phyloP scores from a whole-genome alignment of 2,888 invertebrate species.

The Polietes domitor region DNA sequence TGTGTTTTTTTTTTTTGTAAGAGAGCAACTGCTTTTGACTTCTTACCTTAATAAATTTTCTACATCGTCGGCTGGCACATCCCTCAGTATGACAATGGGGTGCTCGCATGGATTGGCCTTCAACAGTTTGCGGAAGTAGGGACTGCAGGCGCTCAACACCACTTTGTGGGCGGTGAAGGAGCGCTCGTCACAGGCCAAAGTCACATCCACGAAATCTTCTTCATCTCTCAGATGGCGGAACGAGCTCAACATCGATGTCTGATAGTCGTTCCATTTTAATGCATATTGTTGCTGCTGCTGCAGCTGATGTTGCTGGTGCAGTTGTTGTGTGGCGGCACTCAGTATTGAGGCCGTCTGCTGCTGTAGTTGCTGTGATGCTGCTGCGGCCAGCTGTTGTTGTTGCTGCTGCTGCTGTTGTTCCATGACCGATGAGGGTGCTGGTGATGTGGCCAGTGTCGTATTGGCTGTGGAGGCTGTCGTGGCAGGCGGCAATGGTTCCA shows the following conservation, averaged over 20 bases:
- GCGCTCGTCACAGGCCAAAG: conserved; percentile 93
- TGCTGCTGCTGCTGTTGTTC: conserved; percentile 63
- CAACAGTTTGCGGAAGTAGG: conserved; percentile 92
- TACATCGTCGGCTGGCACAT: conserved; percentile 92
- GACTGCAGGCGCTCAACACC: conserved; percentile 95
- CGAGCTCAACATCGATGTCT: conserved; percentile 93
- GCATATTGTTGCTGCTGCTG: conserved; percentile 92
- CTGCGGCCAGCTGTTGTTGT: conserved; percentile 64
- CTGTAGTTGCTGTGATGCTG: conserved; percentile 56
- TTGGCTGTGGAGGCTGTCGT: conserved; percentile 81
- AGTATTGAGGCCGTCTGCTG: conserved; percentile 53
- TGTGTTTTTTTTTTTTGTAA: too few species aligned
- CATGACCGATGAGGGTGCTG: conserved; percentile 66
- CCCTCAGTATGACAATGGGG: conserved; percentile 93
- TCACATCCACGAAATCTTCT: conserved; percentile 96
- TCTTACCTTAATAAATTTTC: conserved; percentile 89
- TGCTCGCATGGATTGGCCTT: conserved; percentile 96
- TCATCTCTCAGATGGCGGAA: conserved; percentile 94
- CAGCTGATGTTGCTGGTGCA: conserved; percentile 75
- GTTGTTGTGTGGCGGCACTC: conserved; percentile 38
- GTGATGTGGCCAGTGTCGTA: conserved; percentile 59
- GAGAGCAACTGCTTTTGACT: too few species aligned
- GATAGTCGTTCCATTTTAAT: conserved; percentile 97
- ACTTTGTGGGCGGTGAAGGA: conserved; percentile 95
- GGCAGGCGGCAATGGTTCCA: conserved; percentile 81